Evolutionary conservation across 2,797 vertebrate species (phyloP), one percentile per base, ranked within the genome.

Genomic region (Gymnodraco acuticeps): DNA sequence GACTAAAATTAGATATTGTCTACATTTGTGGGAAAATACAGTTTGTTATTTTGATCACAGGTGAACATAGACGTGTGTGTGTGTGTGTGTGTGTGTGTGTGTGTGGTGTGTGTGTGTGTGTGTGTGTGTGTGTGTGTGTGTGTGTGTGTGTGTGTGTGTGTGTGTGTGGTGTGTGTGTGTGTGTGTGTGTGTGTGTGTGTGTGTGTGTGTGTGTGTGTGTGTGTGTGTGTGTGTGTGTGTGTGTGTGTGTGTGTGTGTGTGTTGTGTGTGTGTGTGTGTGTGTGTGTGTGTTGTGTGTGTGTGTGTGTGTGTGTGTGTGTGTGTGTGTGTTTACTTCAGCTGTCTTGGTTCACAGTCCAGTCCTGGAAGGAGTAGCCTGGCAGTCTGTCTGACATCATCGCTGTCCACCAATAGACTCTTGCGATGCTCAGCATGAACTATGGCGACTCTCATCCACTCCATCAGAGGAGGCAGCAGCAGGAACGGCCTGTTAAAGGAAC

Each of bases 361-460:
- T 42, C 98, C 98, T 0, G 98, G 97, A 0, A 99, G 94, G 50
- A 99, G 97, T 56, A 97, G 94, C 50, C 98, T 94, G 54, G 98
- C 97, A 0, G 97, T 97, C 93, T 99, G 98, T 80, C 98, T 92
- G 92, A 99, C 96, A 47, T 99, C 98, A 0, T 98, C 97, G 0
- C 97, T 98, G 95, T 99, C 98, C 92, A 99, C 97, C 1, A 97
- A 92, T 7, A 97, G 93, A 84, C 98, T 99, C 88, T 96, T 96
- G 52, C 98, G 97, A 91, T 99, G 98, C 90, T 99, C 98, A 0
- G 98, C 97, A 0, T 98, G 98, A 42, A 98, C 97, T 82, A 99
- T 97, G 82, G 97, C 98, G 84, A 99, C 98, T 0, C 98, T 93
- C 96, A 99, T 99, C 98, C 98, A 99, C 91, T 99, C 98, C 98